A percentile compares a stretch with the other conserved stretches of the same genome.
Evolutionary conservation across 1,140 invertebrate species (phyloP).

Genomic region (Polypedilum vanderplanki): DNA sequence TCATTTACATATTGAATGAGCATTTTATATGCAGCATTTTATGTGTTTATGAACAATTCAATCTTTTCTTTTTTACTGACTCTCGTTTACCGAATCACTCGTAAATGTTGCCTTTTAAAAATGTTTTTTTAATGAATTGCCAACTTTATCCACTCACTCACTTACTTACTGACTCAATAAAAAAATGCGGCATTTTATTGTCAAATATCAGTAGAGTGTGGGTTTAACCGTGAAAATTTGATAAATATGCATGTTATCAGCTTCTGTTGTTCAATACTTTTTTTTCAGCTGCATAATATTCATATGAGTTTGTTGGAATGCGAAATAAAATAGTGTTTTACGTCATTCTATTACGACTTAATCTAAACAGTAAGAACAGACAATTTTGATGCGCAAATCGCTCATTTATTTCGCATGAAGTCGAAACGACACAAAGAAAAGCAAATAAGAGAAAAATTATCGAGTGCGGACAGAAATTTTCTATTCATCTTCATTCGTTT

Average conservation of each 20-base stretch:
- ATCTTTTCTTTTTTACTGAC: not conserved
- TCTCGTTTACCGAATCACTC: not conserved
- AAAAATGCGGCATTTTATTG: not conserved
- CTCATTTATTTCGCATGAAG: too few relatives aligned
- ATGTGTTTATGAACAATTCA: constrained; percentile 27
- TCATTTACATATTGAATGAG: constrained; percentile 26
- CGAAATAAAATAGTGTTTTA: not conserved
- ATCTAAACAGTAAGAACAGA: not conserved
- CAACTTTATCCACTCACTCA: not conserved
- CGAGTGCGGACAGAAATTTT: too few relatives aligned
- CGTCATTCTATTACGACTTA: constrained; percentile 10
- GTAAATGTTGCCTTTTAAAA: not conserved
- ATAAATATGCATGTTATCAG: too few relatives aligned
- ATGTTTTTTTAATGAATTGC: constrained; percentile 11
- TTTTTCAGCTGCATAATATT: too few relatives aligned
- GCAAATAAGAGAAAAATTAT: too few relatives aligned
- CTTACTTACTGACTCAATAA: too few relatives aligned
- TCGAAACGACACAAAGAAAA: too few relatives aligned
- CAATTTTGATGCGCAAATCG: too few relatives aligned
- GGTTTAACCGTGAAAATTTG: too few relatives aligned
- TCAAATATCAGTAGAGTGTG: not conserved
- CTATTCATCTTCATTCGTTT: too few relatives aligned
- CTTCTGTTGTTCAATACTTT: too few relatives aligned
- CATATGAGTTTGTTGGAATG: too few relatives aligned
- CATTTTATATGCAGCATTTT: constrained; percentile 22